These are phyloP conservation scores for Patella caerulea DNA, from an alignment of 2,888 invertebrate species.

Conservation along the genomic window DNA sequence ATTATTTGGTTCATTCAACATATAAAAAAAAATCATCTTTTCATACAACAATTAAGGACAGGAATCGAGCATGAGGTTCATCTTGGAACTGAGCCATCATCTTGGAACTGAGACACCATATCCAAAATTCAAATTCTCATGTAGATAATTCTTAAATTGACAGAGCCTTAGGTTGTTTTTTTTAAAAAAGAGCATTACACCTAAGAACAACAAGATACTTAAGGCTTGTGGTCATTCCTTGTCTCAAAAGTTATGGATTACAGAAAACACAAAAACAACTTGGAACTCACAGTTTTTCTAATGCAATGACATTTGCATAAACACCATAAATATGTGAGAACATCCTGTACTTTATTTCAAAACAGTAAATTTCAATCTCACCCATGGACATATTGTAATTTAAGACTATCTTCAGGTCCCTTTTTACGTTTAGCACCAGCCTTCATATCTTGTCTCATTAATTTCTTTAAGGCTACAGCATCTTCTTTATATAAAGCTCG, in stretches of 20 bases:
- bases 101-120: background rate
- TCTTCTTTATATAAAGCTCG: slow-evolving; percentile 67
- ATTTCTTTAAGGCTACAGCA: slow-evolving; percentile 56
- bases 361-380: slow-evolving; percentile 35
- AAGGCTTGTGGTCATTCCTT: background rate
- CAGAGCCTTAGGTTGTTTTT: too few relatives aligned
- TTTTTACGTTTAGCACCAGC: slow-evolving; percentile 65
- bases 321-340: too few relatives aligned
- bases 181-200: too few relatives aligned
- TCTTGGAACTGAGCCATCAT: background rate
- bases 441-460: slow-evolving; percentile 59
- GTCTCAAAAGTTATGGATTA: background rate
- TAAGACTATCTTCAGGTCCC: slow-evolving; percentile 67
- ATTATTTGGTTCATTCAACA: background rate
- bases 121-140: too few relatives aligned
- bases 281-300: background rate
- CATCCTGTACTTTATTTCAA: too few relatives aligned
- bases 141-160: too few relatives aligned
- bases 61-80: background rate
- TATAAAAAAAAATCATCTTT: background rate
- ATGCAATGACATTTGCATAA: background rate
- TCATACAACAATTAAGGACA: too few relatives aligned
- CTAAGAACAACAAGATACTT: background rate
- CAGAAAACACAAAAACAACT: background rate
- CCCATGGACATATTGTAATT: slow-evolving; percentile 70